These are phyloP conservation scores for Ochropacha duplaris DNA, from an alignment of 2,888 invertebrate species.

Conservation along the genomic window DNA sequence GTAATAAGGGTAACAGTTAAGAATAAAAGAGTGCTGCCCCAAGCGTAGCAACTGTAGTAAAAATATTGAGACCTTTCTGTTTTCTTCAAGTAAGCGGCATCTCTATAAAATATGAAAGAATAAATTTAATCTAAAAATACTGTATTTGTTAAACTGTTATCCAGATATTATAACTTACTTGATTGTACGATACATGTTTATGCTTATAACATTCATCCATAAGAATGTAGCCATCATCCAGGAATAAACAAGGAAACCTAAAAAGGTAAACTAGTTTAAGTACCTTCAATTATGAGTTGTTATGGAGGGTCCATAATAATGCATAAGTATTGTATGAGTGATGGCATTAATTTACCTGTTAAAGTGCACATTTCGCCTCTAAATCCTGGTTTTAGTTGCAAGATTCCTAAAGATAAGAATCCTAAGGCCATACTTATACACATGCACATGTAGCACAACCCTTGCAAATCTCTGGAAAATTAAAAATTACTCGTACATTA, in stretches of 20 bases:
- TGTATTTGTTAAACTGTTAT: neutral
- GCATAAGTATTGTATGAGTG: neutral
- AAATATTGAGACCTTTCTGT: constrained; percentile 79
- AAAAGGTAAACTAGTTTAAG: constrained; percentile 19
- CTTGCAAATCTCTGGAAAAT: constrained; percentile 85
- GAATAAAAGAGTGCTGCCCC: constrained; percentile 81
- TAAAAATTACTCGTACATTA: constrained; percentile 26
- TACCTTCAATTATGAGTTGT: neutral
- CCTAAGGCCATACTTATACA: constrained; percentile 83
- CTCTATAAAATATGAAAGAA: constrained; percentile 43
- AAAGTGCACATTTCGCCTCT: constrained; percentile 70
- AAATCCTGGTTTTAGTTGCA: constrained; percentile 75
- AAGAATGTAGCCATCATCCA: constrained; percentile 87
- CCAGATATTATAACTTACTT: constrained; percentile 78
- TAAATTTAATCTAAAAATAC: neutral
- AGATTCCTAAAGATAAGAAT: constrained; percentile 81
- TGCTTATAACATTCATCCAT: constrained; percentile 87
- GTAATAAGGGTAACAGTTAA: constrained; percentile 76
- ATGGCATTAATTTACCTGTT: constrained; percentile 61
- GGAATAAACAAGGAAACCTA: constrained; percentile 83
- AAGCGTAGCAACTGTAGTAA: constrained; percentile 83
- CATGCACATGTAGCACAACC: constrained; percentile 85
- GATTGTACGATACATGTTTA: constrained; percentile 86
- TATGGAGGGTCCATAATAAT: no score
- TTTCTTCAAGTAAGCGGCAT: constrained; percentile 62